Base-by-base conservation (phyloP, 2,888 invertebrate genomes). In the Dendrolimus pini region DNA sequence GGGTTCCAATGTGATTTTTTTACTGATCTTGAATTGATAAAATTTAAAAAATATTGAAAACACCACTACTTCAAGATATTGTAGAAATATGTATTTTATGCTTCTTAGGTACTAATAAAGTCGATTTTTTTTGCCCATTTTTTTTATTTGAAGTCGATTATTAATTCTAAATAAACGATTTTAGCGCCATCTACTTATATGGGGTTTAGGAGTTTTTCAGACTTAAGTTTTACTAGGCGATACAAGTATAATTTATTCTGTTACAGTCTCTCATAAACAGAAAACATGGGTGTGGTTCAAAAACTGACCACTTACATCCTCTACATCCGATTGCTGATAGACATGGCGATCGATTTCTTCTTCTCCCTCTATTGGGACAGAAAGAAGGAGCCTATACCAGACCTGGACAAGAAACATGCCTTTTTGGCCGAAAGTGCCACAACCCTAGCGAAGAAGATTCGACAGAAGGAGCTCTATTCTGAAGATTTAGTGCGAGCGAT, bases 401-500 rank as follows among this genome's bases (percentile, higher is more conserved):
- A 82, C 8, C 62, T 91, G 56, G 80, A 82, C 18, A 79, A 78
- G 63, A 77, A 77, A n/a, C 80, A 86, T 56, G 74, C 67, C 0
- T 66, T 89, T 42, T 69, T 91, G 9, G 69, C 82, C 0, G 92
- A 94, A 68, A 96, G 96, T 75, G 95, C 95, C 3, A 83, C 91
- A 0, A 83, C 92, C 10, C 75, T 96, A 62, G 95, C 96, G 1
- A 83, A 83, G 68, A 93, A 93, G 83, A 96, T 96, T 41, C 92
- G 93, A 75, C 63, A 76, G 10, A 90, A 90, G 58, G 87, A 94
- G 71, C 62, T 96, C n/a, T 93, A 92, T 56, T 93, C 94, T 1
- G 94, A 94, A 77, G 93, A 94, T 64, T 91, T 97, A 30, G 95
- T 97, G 0, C 86, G 87, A 63, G 93, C 94, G 3, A 96, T 94